These are phyloP conservation scores for Drosophila burlai DNA, from an alignment of 1,140 invertebrate genomes.

Conservation along the genomic window DNA sequence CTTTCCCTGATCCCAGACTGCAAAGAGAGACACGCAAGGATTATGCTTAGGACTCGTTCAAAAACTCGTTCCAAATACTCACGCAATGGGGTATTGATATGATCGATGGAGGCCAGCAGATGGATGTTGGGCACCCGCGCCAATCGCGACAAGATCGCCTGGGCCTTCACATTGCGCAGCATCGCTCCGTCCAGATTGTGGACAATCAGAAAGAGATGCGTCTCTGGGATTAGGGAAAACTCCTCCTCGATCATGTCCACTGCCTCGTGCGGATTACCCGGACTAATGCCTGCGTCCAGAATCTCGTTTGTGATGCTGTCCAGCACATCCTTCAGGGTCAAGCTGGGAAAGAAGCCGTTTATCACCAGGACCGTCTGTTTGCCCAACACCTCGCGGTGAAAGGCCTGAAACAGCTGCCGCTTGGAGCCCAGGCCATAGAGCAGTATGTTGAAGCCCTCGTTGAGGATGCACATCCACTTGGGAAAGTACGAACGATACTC, in stretches of 20 bases:
- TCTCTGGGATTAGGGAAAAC: constrained; percentile 86
- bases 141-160: constrained; percentile 91
- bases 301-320: constrained; percentile 92
- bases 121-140: constrained; percentile 91
- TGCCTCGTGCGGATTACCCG: constrained; percentile 88
- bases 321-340: constrained; percentile 94
- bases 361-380: constrained; percentile 91
- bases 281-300: constrained; percentile 87
- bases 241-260: constrained; percentile 90
- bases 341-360: constrained; percentile 96
- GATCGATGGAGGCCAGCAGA: constrained; percentile 94
- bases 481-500: constrained; percentile 86
- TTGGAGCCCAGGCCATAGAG: constrained; percentile 97
- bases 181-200: constrained; percentile 96
- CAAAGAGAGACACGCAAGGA: constrained; percentile 56
- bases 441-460: constrained; percentile 94
- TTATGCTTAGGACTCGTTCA: neutral
- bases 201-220: constrained; percentile 92
- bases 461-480: constrained; percentile 88
- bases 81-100: constrained; percentile 96
- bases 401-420: constrained; percentile 90
- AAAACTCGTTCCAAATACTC: constrained; percentile 86
- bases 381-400: constrained; percentile 89
- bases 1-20: constrained; percentile 95
- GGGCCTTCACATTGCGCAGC: constrained; percentile 91